Evolutionary conservation across 2,797 vertebrate genomes (phyloP), one percentile per base, ranked within the genome.

Genomic region (Rhinatrema bivittatum): DNA sequence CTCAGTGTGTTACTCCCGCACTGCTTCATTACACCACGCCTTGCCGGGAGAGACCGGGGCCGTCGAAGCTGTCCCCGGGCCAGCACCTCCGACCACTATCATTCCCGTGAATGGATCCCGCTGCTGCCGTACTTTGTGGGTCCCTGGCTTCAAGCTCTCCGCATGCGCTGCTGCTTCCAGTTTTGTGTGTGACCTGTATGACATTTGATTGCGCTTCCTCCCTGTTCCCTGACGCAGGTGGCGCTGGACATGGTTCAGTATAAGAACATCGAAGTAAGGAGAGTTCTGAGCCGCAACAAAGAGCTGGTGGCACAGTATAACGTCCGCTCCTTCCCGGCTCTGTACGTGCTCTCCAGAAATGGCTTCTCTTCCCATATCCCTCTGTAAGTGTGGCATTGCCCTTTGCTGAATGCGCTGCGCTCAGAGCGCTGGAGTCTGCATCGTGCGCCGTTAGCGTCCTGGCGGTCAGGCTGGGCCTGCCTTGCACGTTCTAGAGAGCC

Each of bases 211-310:
- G n/a, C n/a, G n/a, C n/a, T n/a, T n/a, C n/a, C n/a, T n/a, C n/a
- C n/a, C n/a, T n/a, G n/a, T n/a, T n/a, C n/a, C n/a, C n/a, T n/a
- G n/a, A n/a, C n/a, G n/a, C 62, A 98, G 95, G 89, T 97, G 14
- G 82, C 65, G 0, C 64, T 98, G 72, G 95, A 98, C 72, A 68
- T 98, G 76, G 67, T 91, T 12, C 92, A 95, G 73, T 89, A 74
- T 4, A 82, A 82, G 30, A 91, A 90, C 9, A 42, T 98, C 5
- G 61, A 76, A 0, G 91, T 97, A 26, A 82, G 89, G 32, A 83
- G 93, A 50, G 89, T 93, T 33, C 72, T 91, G 66, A 71, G 28
- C 48, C 79, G 71, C 0, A 87, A 94, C 51, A 31, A 53, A 0
- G 61, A 56, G 11, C 78, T 94, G 1, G 85, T 92, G 34, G 53